A percentile compares a stretch with the other conserved stretches of the same genome.
Conservation (phyloP, 2,113 vertebrate genomes). For the Shinisaurus crocodilurus region DNA sequence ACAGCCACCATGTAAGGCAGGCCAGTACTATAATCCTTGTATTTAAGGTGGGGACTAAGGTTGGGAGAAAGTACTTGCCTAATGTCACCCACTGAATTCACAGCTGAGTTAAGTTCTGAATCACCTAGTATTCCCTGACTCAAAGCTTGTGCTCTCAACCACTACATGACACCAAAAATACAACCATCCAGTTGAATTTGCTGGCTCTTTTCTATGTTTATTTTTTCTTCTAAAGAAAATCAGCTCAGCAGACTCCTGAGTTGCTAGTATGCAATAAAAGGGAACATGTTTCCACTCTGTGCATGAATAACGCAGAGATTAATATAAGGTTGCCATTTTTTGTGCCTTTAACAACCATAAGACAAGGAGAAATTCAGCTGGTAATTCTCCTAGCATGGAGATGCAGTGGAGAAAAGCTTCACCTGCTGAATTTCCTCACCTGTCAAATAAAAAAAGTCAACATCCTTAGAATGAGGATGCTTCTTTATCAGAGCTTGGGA, state of each 20-base stretch:
- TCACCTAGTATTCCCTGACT: background rate
- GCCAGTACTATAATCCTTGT: no score
- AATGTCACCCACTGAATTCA: background rate
- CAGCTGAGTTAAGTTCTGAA: background rate
- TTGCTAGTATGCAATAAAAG: no score
- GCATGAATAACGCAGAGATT: no score
- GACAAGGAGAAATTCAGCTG: background rate
- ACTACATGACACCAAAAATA: background rate
- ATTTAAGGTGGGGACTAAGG: no score
- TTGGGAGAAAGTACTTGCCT: no score
- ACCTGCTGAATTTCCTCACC: background rate
- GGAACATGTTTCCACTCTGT: fast-evolving
- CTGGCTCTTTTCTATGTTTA: background rate
- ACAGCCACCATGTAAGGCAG: no score
- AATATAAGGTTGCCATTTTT: no score
- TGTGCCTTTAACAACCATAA: background rate
- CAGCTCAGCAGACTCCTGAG: background rate
- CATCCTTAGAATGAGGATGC: background rate
- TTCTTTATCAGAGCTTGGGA: background rate
- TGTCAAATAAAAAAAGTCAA: background rate
- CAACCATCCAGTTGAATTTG: background rate
- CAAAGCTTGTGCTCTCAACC: background rate
- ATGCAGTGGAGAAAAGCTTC: background rate
- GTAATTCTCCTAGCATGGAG: background rate
- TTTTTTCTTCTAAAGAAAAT: background rate